These are phyloP conservation scores for Drosophila tanythrix DNA, from an alignment of 2,888 invertebrate species.

Conservation along the genomic window DNA sequence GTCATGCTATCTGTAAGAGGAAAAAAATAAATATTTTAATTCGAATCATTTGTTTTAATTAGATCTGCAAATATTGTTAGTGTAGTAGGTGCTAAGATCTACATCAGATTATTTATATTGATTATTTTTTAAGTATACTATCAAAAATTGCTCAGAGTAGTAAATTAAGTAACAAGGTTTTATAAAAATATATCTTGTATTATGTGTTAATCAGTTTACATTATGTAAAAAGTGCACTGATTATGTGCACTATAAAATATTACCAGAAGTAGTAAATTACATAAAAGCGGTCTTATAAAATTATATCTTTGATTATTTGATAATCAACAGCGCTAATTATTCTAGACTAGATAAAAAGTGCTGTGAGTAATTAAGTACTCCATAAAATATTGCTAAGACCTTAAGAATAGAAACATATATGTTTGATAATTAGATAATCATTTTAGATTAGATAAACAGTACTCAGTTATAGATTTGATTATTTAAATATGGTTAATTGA, in stretches of 20 bases:
- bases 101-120: not conserved
- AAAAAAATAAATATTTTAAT: not conserved
- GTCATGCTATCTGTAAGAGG: constrained; percentile 88
- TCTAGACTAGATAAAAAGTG: not conserved
- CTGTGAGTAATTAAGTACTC: too few species aligned
- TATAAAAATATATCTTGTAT: too few species aligned
- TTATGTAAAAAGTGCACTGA: too few species aligned
- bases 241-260: not conserved
- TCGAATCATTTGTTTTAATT: not conserved
- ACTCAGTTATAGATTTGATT: not conserved
- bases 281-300: not conserved
- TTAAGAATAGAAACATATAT: too few species aligned
- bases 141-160: too few species aligned
- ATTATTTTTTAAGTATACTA: not conserved
- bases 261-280: not conserved
- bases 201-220: too few species aligned
- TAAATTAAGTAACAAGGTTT: too few species aligned
- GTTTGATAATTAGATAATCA: not conserved
- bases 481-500: not conserved
- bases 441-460: not conserved
- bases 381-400: too few species aligned
- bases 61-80: not conserved
- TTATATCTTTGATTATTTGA: too few species aligned
- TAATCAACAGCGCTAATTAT: not conserved
- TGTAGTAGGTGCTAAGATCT: not conserved